These are phyloP conservation scores for Lagopus muta DNA, from an alignment of 2,113 vertebrate genomes.

Conservation along the genomic window DNA sequence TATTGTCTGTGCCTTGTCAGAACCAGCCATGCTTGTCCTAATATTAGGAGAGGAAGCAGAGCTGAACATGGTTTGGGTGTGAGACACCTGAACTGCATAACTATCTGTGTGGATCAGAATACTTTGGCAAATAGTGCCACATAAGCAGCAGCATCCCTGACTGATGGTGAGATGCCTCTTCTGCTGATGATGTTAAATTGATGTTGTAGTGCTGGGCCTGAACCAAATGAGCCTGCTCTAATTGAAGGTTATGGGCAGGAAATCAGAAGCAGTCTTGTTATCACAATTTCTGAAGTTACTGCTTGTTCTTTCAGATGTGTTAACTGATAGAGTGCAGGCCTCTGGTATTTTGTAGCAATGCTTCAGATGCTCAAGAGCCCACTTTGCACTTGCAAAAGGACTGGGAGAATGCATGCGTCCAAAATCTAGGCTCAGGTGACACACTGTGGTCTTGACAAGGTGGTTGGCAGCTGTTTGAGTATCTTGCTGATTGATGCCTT, in stretches of 20 bases:
- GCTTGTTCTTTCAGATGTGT: not conserved
- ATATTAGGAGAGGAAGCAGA: not conserved
- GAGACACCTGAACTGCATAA: not conserved
- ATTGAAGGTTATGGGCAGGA: not conserved
- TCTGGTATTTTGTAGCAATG: not conserved
- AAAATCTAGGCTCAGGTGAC: not conserved
- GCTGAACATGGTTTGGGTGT: not conserved
- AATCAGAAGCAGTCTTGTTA: not conserved
- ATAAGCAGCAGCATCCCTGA: not conserved
- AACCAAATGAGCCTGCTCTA: not conserved
- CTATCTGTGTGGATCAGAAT: not conserved
- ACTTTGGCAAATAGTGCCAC: not conserved
- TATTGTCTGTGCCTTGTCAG: not conserved
- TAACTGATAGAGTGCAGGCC: not conserved
- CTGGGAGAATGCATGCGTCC: not conserved
- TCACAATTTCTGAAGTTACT: not conserved
- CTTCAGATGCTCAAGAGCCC: not conserved
- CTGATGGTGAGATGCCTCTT: not conserved
- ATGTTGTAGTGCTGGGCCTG: not conserved
- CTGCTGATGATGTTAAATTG: not conserved
- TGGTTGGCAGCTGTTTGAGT: not conserved
- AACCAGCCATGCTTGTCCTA: not conserved
- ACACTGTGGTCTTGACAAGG: not conserved
- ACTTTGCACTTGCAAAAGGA: not conserved
- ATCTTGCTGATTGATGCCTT: not conserved